Evolutionary conservation across 1,140 invertebrate species (phyloP).

Genomic region (Elymnias hypermnestra): DNA sequence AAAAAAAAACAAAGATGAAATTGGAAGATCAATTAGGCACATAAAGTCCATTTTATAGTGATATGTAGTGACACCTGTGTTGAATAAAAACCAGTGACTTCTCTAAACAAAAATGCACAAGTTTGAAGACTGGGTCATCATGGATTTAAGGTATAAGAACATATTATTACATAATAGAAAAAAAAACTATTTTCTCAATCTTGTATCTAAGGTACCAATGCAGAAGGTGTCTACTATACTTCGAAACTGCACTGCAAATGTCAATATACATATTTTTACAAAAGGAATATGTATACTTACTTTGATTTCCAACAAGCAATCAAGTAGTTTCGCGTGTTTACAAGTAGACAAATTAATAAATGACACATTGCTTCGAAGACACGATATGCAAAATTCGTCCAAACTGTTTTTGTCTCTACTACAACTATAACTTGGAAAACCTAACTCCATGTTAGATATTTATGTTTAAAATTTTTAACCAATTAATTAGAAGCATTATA

Average conservation of each 20-base stretch:
- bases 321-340: constrained; percentile 35
- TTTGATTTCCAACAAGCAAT: constrained; percentile 30
- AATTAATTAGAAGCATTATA: too few species aligned
- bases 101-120: too few species aligned
- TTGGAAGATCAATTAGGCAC: too few species aligned
- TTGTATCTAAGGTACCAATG: constrained; percentile 32
- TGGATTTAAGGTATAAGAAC: too few species aligned
- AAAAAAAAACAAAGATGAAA: too few species aligned
- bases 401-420: not conserved
- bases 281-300: constrained; percentile 23
- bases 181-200: too few species aligned
- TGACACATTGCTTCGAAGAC: constrained; percentile 15
- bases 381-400: constrained; percentile 23
- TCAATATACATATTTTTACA: not conserved
- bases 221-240: constrained; percentile 26
- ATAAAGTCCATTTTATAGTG: too few species aligned
- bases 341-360: constrained; percentile 33
- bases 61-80: too few species aligned
- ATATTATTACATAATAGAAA: too few species aligned
- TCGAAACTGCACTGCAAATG: not conserved
- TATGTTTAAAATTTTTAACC: too few species aligned
- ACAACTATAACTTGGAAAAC: constrained; percentile 2
- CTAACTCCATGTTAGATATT: constrained; percentile 6
- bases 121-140: too few species aligned
- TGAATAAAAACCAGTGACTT: too few species aligned